A percentile compares a stretch with the other conserved stretches of the same genome.
Evolutionary conservation across 1,140 invertebrate genomes (phyloP).

Genomic region (Hyles vespertilio): DNA sequence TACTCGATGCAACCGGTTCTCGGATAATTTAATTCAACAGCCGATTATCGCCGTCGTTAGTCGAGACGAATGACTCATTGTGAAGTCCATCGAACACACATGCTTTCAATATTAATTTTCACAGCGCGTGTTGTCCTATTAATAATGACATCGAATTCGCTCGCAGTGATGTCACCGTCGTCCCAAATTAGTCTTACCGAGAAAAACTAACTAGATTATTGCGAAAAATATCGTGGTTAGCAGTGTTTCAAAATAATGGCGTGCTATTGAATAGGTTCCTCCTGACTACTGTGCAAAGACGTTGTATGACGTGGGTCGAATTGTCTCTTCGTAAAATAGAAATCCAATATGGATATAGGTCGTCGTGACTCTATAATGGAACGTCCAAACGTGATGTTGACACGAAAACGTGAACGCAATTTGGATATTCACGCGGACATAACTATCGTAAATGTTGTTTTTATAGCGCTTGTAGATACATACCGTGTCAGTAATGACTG

Average conservation of each 20-base stretch:
- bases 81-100: slow-evolving; percentile 24
- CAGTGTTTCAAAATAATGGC: too few species aligned
- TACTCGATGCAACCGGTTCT: slow-evolving; percentile 55
- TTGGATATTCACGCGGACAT: slow-evolving; percentile 21
- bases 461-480: background rate
- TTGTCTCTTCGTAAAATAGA: slow-evolving; percentile 31
- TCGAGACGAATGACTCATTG: slow-evolving; percentile 46
- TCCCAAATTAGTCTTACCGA: slow-evolving; percentile 9
- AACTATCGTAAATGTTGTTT: slow-evolving; percentile 9
- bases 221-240: slow-evolving; percentile 1
- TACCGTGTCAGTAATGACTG: too few species aligned
- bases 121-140: slow-evolving; percentile 15
- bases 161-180: slow-evolving; percentile 8
- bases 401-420: slow-evolving; percentile 33
- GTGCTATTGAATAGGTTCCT: too few species aligned
- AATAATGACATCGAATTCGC: background rate
- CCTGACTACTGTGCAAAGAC: background rate
- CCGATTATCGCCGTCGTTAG: slow-evolving; percentile 36
- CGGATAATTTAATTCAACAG: slow-evolving; percentile 35
- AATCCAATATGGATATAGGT: slow-evolving; percentile 37
- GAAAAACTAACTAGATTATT: slow-evolving; percentile 9
- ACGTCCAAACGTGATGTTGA: slow-evolving; percentile 34
- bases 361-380: slow-evolving; percentile 37
- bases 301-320: slow-evolving; percentile 21
- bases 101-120: slow-evolving; percentile 26